Conservation (phyloP, 2,113 vertebrate genomes). For the Istiophorus platypterus region DNA sequence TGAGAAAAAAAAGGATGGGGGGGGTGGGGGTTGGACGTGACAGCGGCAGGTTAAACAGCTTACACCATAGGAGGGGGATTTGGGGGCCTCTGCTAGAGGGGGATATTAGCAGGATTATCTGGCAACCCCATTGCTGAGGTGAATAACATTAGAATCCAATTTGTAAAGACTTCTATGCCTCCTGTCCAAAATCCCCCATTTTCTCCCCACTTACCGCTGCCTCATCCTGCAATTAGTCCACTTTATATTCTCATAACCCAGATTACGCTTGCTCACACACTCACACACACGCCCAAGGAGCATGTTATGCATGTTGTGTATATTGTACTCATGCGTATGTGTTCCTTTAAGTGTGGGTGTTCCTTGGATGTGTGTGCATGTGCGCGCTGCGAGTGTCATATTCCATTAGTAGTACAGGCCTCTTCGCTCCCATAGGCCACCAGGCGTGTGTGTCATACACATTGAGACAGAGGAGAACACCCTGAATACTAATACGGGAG, state of each 20-base stretch:
- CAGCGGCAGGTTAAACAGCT: constrained; percentile 75
- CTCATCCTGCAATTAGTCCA: constrained; percentile 59
- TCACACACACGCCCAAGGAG: background rate
- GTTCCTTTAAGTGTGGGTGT: constrained; percentile 18
- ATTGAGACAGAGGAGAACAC: constrained; percentile 41
- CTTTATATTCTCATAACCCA: constrained; percentile 41
- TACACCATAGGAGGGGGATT: constrained; percentile 68
- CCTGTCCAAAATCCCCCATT: constrained; percentile 46
- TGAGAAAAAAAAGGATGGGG: background rate
- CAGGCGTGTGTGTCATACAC: constrained; percentile 55
- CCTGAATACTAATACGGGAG: constrained; percentile 66
- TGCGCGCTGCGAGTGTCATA: constrained; percentile 9
- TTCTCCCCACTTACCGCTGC: constrained; percentile 25
- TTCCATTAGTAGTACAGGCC: constrained; percentile 58
- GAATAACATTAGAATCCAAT: constrained; percentile 75
- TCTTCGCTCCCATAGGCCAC: constrained; percentile 53
- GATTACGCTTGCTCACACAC: constrained; percentile 33
- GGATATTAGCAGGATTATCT: constrained; percentile 80
- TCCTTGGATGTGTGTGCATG: background rate
- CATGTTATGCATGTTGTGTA: background rate
- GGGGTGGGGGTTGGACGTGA: too few relatives aligned
- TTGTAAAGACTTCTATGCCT: constrained; percentile 60
- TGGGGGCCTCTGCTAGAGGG: constrained; percentile 60
- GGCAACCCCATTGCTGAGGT: constrained; percentile 74
- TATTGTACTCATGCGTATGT: constrained; percentile 18